Base-by-base conservation (phyloP, 1,140 invertebrate genomes). In the Theocolax elegans region DNA sequence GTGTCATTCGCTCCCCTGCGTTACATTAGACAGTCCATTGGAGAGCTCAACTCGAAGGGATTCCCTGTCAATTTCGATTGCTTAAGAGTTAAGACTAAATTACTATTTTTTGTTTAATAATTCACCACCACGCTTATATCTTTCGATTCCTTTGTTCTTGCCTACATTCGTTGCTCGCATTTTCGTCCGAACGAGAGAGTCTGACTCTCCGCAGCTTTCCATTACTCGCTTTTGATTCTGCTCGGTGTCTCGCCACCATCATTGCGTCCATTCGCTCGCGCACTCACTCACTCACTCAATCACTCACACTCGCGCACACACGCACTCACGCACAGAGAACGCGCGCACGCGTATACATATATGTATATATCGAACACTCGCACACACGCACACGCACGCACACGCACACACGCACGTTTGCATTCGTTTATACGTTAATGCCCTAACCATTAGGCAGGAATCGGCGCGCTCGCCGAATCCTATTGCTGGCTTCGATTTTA, bases 361-460 rank as follows among this genome's bases (percentile, higher is more conserved):
- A n/a, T n/a, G n/a, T n/a, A n/a, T n/a, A n/a, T n/a, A n/a, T n/a
- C n/a, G n/a, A n/a, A n/a, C n/a, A n/a, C n/a, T n/a, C 17, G 59
- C 40, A 27, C 38, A 40, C 64, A 44, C 58, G 35, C 49, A 42
- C 59, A 40, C 21, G 53, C 27, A 21, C 46, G n/a, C 66, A n/a
- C n/a, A n/a, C n/a, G n/a, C n/a, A n/a, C n/a, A n/a, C n/a, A n/a
- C n/a, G n/a, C n/a, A 21, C 46, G 67, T 73, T 67, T 54, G 76
- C 72, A 35, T n/a, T 44, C 42, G n/a, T 17, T 7, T 15, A 10
- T 70, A 77, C 70, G 72, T 80, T 85, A 86, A 84, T 86, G 83
- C 83, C 84, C 84, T 83, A 79, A 77, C 78, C 68, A 75, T 85
- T 85, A 83, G 84, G 83, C 85, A 83, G 83, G 84, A 77, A 77